A percentile compares a stretch with the other conserved stretches of the same genome.
Evolutionary conservation across 2,888 invertebrate genomes (phyloP).

Genomic region (Clunio marinus): DNA sequence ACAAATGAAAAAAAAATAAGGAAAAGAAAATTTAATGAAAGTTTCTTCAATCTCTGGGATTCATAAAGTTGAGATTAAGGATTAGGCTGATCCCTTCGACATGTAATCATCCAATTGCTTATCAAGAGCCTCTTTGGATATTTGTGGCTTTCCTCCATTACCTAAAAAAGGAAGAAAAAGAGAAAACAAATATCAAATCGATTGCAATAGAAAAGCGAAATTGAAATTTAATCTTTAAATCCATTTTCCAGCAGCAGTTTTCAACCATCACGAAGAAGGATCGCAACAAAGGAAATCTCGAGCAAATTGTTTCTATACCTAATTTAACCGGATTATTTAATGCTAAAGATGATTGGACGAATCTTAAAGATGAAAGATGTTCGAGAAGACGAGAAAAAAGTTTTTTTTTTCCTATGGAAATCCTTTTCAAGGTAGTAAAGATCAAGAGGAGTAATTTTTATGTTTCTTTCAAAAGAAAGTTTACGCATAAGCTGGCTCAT

Average conservation of each 20-base stretch:
- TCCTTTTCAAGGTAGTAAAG: background rate
- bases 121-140: slow-evolving; percentile 59
- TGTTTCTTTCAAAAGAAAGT: too few species aligned
- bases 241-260: slow-evolving; percentile 13
- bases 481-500: background rate
- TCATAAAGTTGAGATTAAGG: too few species aligned
- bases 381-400: background rate
- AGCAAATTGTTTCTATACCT: background rate
- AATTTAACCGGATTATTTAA: background rate
- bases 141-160: slow-evolving; percentile 3
- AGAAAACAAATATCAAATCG: too few species aligned
- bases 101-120: slow-evolving; percentile 68
- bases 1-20: too few species aligned
- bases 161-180: too few species aligned
- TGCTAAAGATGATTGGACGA: background rate
- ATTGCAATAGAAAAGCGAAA: background rate
- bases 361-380: background rate
- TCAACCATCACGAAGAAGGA: background rate
- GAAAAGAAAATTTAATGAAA: too few species aligned
- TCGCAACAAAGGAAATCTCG: background rate
- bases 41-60: too few species aligned
- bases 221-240: background rate
- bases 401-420: background rate
- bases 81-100: slow-evolving; percentile 52
- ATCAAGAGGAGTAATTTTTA: too few species aligned